Base-by-base conservation (phyloP, 1,140 invertebrate genomes). In the Globodera rostochiensis region DNA sequence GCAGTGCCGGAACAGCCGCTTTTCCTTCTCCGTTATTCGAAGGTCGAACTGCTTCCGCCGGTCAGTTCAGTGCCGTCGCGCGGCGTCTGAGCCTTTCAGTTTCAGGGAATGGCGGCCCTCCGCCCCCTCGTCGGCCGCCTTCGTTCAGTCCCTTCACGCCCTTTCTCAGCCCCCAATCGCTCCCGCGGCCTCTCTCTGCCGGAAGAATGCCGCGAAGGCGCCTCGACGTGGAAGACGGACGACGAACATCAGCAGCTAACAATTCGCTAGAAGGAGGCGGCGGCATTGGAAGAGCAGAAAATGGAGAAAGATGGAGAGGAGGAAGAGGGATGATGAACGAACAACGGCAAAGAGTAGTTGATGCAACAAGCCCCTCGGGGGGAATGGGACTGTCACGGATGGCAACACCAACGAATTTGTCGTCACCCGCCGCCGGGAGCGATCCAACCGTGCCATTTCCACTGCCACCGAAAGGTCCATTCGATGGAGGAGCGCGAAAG, bases 111-210 rank as follows among this genome's bases (percentile, higher is more conserved):
- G 74, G 15, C n/a, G 6, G 19, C 46, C 15, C 57, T 7, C 74
- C 47, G 45, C 66, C 36, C 36, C 36, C 36, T 36, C 36, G 36
- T 3, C 36, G 21, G 19, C 19, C 25, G 9, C 74, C 77, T 47
- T 36, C 70, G 7, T 70, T 78, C 25, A 78, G 77, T 70, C 77
- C 77, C 4, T 69, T 70, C 21, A 78, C 77, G 9, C 77, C 77
- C 13, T 78, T 78, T 25, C 25, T 78, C 21, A 70, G 60, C 49
- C 57, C 53, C 21, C 57, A 78, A 47, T 78, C 77, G 6, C 77
- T 78, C 46, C 77, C 77, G 46, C 50, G 21, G 6, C 77, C 77
- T 47, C 77, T 64, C n/a, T 78, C 25, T 78, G 77, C 60, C 25
- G 21, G 77, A 46, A 60, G 57, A 76, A 64, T 66, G 66, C 47